These are phyloP conservation scores for Orthosia gothica DNA, from an alignment of 2,888 invertebrate genomes.

Conservation along the genomic window DNA sequence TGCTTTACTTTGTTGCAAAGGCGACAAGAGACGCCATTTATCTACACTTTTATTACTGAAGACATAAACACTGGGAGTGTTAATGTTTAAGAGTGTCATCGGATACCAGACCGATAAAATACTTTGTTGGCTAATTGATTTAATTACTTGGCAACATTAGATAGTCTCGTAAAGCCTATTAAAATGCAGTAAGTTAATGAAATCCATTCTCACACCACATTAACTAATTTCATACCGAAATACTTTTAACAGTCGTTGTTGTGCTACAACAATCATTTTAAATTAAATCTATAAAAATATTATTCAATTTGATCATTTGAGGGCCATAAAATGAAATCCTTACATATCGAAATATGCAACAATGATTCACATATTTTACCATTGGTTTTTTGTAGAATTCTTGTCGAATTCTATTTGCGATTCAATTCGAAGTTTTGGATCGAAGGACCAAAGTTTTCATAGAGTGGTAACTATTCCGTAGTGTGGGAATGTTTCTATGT, in stretches of 20 bases:
- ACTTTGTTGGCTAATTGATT: conserved; percentile 36
- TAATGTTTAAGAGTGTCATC: conserved; percentile 8
- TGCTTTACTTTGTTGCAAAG: conserved; percentile 26
- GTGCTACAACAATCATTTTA: conserved; percentile 1
- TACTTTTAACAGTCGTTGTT: conserved; percentile 13
- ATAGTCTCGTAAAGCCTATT: conserved; percentile 14
- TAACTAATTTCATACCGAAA: conserved; percentile 45
- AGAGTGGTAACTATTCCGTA: conserved; percentile 19
- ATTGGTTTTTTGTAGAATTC: too few relatives aligned
- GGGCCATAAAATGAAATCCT: background rate
- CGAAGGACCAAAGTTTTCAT: background rate
- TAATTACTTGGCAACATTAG: conserved; percentile 30
- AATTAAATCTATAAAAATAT: conserved; percentile 14
- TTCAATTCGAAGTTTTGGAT: background rate
- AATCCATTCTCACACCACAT: conserved; percentile 65
- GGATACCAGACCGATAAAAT: conserved; percentile 18
- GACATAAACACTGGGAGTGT: conserved; percentile 4
- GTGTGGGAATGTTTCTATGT: conserved; percentile 65
- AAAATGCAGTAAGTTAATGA: conserved; percentile 44
- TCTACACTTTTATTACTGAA: conserved; percentile 10
- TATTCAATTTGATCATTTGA: background rate
- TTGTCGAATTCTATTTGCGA: background rate
- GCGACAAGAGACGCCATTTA: conserved; percentile 14
- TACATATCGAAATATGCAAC: background rate
- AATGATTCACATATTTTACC: too few relatives aligned